phyloP scores from a whole-genome alignment of 2,888 invertebrate species.

The Sinohyriopsis cumingii region DNA sequence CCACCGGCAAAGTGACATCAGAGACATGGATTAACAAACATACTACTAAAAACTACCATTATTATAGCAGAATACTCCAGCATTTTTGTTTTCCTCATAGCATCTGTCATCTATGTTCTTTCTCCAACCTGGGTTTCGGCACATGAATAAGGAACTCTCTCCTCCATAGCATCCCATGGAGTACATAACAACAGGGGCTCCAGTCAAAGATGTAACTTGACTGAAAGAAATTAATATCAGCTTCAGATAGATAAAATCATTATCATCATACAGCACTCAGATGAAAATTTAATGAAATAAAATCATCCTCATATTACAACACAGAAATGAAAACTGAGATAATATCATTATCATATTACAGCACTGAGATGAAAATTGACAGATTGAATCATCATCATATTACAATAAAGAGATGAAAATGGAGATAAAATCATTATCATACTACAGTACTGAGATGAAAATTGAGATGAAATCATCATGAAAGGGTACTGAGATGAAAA shows the following conservation, averaged over 20 bases:
- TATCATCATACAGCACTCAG: not conserved
- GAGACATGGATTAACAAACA: not conserved
- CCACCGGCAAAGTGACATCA: too few relatives aligned
- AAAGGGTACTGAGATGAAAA: too few relatives aligned
- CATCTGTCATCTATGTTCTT: conserved; percentile 42
- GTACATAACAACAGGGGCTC: conserved; percentile 35
- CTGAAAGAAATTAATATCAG: conserved; percentile 11
- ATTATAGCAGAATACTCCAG: conserved; percentile 53
- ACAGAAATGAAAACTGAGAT: too few relatives aligned
- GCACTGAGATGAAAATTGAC: too few relatives aligned
- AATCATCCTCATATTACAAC: too few relatives aligned
- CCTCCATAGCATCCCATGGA: conserved; percentile 49
- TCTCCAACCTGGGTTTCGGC: conserved; percentile 51
- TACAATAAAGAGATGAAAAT: too few relatives aligned
- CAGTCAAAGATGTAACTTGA: conserved; percentile 23
- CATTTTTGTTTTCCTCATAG: conserved; percentile 42
- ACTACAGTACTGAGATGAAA: too few relatives aligned
- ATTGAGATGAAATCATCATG: too few relatives aligned
- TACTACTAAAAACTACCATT: conserved; percentile 31
- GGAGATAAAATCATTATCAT: too few relatives aligned
- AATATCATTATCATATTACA: too few relatives aligned
- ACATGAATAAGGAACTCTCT: conserved; percentile 49
- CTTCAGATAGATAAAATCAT: not conserved
- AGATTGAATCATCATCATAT: too few relatives aligned
- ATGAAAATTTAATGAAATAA: too few relatives aligned